Percentiles rank a stretch among this genome's conserved stretches.
Conservation (phyloP, 2,113 vertebrate species). For the Progne subis region DNA sequence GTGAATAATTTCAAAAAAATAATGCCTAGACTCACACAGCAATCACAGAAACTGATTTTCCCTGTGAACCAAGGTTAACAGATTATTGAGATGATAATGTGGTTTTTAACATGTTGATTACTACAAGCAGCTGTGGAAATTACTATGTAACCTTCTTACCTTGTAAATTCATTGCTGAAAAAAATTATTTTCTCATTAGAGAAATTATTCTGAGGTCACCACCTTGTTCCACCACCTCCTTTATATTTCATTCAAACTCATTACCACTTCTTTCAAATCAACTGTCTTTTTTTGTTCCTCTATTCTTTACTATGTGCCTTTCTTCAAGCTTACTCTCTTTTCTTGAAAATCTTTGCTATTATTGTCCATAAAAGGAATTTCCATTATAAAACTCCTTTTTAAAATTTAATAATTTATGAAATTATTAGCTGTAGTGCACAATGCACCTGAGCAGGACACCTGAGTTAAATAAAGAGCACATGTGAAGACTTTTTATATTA, state of each 20-base stretch:
- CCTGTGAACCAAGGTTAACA: background rate
- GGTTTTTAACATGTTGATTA: background rate
- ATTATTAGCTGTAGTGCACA: background rate
- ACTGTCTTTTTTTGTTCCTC: background rate
- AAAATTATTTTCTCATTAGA: background rate
- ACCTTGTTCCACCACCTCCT: background rate
- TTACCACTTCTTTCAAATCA: background rate
- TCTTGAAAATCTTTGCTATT: background rate
- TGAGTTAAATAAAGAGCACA: slow-evolving; percentile 1
- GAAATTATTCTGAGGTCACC: background rate
- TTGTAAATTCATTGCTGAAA: background rate
- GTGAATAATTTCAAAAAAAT: background rate
- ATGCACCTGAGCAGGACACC: background rate
- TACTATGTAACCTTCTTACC: background rate
- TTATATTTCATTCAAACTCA: background rate
- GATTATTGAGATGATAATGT: background rate
- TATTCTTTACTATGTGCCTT: background rate
- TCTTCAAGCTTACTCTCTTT: background rate
- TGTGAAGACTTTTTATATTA: background rate
- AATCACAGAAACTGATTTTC: background rate
- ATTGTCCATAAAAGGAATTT: background rate
- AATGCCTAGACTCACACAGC: background rate
- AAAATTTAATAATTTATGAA: background rate
- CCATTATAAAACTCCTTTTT: background rate
- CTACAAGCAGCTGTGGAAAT: background rate